These are phyloP conservation scores for Artibeus lituratus DNA, from an alignment of 2,797 vertebrate species.

Conservation along the genomic window DNA sequence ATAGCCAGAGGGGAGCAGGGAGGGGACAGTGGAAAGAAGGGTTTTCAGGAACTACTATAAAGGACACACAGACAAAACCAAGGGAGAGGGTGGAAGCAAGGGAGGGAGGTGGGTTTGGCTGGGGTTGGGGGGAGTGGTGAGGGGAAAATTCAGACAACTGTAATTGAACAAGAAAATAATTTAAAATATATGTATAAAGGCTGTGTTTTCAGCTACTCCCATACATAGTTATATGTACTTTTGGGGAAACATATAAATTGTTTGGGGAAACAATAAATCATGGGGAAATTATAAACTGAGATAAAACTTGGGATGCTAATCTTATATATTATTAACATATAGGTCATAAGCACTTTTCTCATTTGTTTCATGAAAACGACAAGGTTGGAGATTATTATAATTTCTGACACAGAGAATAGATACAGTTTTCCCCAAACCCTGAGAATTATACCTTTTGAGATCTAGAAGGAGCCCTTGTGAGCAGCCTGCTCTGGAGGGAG, in stretches of 20 bases:
- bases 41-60: too few species aligned
- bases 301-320: neutral
- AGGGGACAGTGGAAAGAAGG: too few species aligned
- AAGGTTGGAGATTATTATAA: neutral
- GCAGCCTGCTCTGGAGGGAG: neutral
- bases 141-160: too few species aligned
- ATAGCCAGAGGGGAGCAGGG: too few species aligned
- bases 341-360: neutral
- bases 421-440: neutral
- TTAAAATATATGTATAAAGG: neutral
- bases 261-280: neutral
- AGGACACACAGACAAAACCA: too few species aligned
- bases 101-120: too few species aligned
- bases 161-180: too few species aligned
- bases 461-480: neutral
- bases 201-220: neutral
- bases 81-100: too few species aligned
- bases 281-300: neutral
- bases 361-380: conserved; percentile 5
- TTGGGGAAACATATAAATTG: too few species aligned
- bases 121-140: too few species aligned
- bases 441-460: neutral
- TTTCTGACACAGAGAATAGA: neutral
- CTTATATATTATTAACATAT: neutral
- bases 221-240: neutral